Conservation (phyloP, 2,888 invertebrate species). For the Agonum fuliginosum region DNA sequence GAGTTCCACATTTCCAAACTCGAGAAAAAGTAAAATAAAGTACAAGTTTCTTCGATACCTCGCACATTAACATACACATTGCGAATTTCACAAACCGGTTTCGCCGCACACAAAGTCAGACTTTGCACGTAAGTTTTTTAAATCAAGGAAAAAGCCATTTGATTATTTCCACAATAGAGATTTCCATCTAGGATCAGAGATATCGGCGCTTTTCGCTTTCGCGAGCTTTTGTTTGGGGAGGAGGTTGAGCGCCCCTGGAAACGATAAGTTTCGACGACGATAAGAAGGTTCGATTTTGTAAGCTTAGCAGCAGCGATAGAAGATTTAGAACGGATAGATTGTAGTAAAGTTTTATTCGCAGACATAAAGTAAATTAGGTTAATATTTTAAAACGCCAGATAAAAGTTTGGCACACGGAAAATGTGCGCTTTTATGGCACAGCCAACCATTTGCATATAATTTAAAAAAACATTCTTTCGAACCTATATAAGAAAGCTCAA, state of each 20-base stretch:
- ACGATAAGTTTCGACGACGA: not conserved
- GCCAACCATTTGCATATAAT: too few relatives aligned
- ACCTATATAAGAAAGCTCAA: too few relatives aligned
- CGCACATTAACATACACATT: constrained; percentile 37
- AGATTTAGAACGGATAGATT: constrained; percentile 13
- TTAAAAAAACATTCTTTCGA: too few relatives aligned
- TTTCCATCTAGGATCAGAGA: constrained; percentile 20
- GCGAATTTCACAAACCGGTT: constrained; percentile 27
- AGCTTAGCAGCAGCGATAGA: not conserved
- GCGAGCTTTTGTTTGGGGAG: too few relatives aligned
- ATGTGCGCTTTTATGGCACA: too few relatives aligned
- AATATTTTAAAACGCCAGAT: too few relatives aligned
- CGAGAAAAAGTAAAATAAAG: constrained; percentile 7
- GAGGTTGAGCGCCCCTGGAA: not conserved
- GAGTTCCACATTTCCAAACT: not conserved
- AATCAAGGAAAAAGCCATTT: constrained; percentile 41
- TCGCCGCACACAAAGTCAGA: not conserved
- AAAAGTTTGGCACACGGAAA: too few relatives aligned
- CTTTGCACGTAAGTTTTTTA: constrained; percentile 44
- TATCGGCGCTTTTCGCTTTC: not conserved
- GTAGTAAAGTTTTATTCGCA: constrained; percentile 20
- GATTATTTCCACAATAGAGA: constrained; percentile 21
- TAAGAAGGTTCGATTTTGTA: constrained; percentile 29
- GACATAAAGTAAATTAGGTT: constrained; percentile 24
- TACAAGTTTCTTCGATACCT: constrained; percentile 26